Percentiles rank a stretch among this genome's conserved stretches.
phyloP scores from a whole-genome alignment of 2,113 vertebrate genomes.

The Dromiciops gliroides region DNA sequence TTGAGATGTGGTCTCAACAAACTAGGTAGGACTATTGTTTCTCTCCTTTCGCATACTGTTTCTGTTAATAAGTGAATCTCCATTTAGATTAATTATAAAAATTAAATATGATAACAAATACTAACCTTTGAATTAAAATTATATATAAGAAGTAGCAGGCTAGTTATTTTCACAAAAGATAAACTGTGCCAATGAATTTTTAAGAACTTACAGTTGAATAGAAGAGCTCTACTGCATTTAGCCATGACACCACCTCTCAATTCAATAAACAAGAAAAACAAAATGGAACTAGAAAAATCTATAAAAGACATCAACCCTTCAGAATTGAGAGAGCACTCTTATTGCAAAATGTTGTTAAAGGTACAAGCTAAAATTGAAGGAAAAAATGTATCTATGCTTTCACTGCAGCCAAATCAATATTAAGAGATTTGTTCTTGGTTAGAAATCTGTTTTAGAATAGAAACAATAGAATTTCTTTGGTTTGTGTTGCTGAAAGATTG shows the following conservation, averaged over 20 bases:
- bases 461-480: neutral
- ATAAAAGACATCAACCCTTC: constrained; percentile 16
- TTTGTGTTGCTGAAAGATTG: neutral
- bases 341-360: constrained; percentile 11
- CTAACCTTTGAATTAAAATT: neutral
- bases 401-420: constrained; percentile 16
- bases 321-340: neutral
- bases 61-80: neutral
- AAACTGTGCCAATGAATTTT: neutral
- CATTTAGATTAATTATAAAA: neutral
- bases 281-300: constrained; percentile 4
- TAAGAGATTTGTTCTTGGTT: neutral
- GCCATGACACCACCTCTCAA: neutral
- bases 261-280: constrained; percentile 8
- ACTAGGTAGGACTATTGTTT: neutral
- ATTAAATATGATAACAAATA: neutral
- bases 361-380: neutral
- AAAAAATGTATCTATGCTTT: constrained; percentile 3
- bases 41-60: neutral
- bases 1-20: neutral
- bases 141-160: neutral
- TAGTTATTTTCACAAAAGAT: neutral
- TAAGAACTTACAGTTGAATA: neutral
- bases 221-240: neutral
- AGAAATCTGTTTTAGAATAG: neutral